phyloP scores from a whole-genome alignment of 2,113 vertebrate species.

The Salminus brasiliensis region DNA sequence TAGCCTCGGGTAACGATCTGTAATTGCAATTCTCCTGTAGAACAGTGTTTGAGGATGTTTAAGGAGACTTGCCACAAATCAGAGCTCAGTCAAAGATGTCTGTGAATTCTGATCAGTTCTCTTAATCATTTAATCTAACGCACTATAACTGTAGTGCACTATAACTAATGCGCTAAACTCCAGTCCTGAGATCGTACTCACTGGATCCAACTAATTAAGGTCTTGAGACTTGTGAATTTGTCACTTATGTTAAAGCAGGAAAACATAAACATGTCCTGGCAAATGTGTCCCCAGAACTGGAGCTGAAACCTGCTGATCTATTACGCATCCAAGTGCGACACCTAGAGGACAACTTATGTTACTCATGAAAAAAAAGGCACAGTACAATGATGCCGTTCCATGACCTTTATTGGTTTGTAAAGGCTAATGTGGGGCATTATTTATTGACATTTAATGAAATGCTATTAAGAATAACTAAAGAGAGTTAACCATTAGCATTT shows the following conservation, averaged over 20 bases:
- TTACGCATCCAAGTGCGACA: slow-evolving; percentile 15
- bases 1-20: neutral
- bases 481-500: neutral
- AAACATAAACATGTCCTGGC: neutral
- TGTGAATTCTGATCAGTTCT: no score
- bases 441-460: neutral
- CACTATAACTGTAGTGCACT: no score
- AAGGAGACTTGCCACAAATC: no score
- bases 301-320: neutral
- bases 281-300: no score
- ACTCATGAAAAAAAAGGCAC: neutral
- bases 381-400: neutral
- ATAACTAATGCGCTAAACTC: no score
- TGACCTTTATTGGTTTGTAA: neutral
- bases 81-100: no score
- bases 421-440: neutral
- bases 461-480: neutral
- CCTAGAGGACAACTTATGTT: neutral
- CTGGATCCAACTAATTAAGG: neutral
- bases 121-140: no score
- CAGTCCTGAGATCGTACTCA: neutral
- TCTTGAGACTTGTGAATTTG: neutral
- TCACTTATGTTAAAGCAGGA: neutral
- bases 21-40: neutral
- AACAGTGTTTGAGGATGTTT: neutral